Evolutionary conservation across 2,797 vertebrate species (phyloP).

Genomic region (Xenops minutus): DNA sequence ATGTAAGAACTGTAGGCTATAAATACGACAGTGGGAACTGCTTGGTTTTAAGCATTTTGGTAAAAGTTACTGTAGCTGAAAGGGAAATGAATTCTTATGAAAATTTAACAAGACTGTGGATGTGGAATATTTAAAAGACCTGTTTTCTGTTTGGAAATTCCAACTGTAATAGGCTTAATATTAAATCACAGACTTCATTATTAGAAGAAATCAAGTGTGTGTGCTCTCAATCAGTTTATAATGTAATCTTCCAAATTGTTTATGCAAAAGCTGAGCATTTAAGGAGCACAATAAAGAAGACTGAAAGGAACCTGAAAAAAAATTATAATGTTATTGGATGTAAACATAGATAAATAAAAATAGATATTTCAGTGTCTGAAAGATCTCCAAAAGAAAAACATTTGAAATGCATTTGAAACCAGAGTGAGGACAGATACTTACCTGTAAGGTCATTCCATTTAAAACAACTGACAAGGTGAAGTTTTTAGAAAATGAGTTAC

Average conservation of each 20-base stretch:
- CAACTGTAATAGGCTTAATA: background rate
- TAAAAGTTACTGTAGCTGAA: background rate
- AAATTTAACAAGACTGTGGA: background rate
- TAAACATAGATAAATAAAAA: background rate
- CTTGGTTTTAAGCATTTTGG: background rate
- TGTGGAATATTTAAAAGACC: background rate
- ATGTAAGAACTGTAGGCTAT: background rate
- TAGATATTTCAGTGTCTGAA: background rate
- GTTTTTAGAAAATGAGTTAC: background rate
- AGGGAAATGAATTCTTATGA: background rate
- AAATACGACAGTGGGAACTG: background rate
- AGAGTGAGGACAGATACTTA: background rate
- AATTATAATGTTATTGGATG: background rate
- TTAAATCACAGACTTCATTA: background rate
- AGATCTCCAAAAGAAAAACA: background rate
- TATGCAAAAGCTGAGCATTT: background rate
- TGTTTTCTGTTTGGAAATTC: background rate
- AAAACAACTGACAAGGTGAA: background rate
- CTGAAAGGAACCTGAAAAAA: background rate
- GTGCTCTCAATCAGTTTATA: background rate
- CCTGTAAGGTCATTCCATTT: background rate
- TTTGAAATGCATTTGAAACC: background rate
- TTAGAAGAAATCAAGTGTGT: background rate
- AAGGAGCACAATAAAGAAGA: background rate
- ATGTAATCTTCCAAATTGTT: background rate